phyloP scores from a whole-genome alignment of 2,888 invertebrate species.

The Tetragonula carbonaria region DNA sequence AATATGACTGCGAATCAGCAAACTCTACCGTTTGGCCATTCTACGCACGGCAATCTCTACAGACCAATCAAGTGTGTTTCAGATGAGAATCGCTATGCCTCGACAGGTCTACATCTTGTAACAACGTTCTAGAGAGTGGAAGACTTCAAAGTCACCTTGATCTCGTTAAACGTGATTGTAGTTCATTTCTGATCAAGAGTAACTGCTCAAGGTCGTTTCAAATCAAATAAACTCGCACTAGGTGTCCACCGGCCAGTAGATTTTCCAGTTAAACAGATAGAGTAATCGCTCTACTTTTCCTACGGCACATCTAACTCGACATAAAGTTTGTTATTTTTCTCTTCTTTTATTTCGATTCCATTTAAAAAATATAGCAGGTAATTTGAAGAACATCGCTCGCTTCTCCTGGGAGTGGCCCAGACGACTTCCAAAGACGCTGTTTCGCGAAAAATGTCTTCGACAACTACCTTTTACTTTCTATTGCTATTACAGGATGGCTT shows the following conservation, averaged over 20 bases:
- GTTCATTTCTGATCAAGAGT: not conserved
- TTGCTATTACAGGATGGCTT: no score
- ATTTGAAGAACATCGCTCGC: no score
- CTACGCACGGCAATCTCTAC: not conserved
- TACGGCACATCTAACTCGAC: not conserved
- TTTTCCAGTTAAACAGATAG: slow-evolving; percentile 9
- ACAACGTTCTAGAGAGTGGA: no score
- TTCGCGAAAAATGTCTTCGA: not conserved
- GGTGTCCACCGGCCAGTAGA: slow-evolving; percentile 6
- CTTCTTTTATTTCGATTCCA: no score
- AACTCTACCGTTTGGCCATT: not conserved
- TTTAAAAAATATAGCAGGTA: no score
- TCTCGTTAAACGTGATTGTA: slow-evolving; percentile 19
- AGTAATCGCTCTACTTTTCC: not conserved
- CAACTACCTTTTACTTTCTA: not conserved
- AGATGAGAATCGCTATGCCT: not conserved
- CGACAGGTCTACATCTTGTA: not conserved
- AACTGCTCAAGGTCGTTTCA: slow-evolving; percentile 3
- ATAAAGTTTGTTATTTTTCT: not conserved
- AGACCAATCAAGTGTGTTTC: not conserved
- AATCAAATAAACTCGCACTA: slow-evolving; percentile 14
- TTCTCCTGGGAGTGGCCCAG: not conserved
- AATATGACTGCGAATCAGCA: not conserved
- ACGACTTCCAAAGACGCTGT: not conserved
- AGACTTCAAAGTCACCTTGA: slow-evolving; percentile 17